These are phyloP conservation scores for Peromyscus californicus DNA, from an alignment of 2,113 vertebrate genomes.

Conservation along the genomic window DNA sequence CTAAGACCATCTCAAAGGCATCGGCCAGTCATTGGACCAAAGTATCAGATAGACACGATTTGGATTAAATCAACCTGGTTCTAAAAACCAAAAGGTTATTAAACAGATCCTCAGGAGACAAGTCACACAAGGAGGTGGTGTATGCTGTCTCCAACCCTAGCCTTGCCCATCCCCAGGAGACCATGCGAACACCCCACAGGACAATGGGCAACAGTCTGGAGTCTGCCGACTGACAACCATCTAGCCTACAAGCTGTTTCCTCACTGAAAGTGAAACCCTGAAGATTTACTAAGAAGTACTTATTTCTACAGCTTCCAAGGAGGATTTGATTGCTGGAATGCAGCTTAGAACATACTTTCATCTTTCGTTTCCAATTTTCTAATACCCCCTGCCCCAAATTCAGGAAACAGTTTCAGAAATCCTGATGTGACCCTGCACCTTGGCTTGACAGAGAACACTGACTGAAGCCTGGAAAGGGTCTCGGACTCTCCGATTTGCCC, in stretches of 20 bases:
- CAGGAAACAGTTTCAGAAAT: constrained; percentile 55
- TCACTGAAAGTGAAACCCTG: not conserved
- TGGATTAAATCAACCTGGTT: not conserved
- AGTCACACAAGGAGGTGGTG: not conserved
- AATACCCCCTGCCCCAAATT: not conserved
- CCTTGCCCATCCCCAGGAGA: not conserved
- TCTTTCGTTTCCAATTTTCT: constrained; percentile 55
- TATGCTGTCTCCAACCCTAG: not conserved
- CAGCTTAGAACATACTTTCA: constrained; percentile 35
- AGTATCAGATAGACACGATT: not conserved
- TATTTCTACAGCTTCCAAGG: constrained; percentile 58
- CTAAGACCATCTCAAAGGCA: not conserved
- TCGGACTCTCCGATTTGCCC: not conserved
- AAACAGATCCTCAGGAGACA: not conserved
- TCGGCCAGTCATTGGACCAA: not conserved
- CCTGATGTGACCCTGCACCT: not conserved
- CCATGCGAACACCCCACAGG: not conserved
- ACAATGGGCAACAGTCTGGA: constrained; percentile 1
- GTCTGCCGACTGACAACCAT: constrained; percentile 20
- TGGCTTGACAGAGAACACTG: constrained; percentile 46
- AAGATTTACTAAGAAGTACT: constrained; percentile 43
- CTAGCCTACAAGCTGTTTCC: constrained; percentile 19
- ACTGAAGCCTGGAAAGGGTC: constrained; percentile 33
- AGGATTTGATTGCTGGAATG: constrained; percentile 67
- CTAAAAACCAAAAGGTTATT: not conserved